Evolutionary conservation across 2,797 vertebrate species (phyloP).

Genomic region (Gastrophryne carolinensis): DNA sequence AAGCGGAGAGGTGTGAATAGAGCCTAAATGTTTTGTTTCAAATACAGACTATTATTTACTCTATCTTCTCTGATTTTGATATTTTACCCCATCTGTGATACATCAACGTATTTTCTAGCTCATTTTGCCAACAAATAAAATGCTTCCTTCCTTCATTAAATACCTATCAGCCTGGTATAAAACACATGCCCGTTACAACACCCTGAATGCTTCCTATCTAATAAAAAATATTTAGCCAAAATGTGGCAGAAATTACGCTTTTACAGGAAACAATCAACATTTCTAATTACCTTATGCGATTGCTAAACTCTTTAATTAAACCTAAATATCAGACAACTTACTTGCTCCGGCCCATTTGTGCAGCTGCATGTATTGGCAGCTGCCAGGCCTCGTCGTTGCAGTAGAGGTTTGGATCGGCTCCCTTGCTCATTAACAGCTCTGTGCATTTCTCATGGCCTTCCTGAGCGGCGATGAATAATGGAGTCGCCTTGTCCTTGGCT

Average conservation of each 20-base stretch:
- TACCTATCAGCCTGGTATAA: slow-evolving; percentile 26
- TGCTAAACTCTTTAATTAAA: slow-evolving; percentile 19
- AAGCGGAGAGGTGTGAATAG: too few relatives aligned
- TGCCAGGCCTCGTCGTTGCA: slow-evolving; percentile 86
- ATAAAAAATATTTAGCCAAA: slow-evolving; percentile 39
- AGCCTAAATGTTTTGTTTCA: too few relatives aligned
- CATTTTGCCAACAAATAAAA: slow-evolving; percentile 24
- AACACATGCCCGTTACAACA: background rate
- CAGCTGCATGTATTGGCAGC: slow-evolving; percentile 88
- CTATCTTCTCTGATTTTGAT: background rate
- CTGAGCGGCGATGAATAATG: slow-evolving; percentile 90
- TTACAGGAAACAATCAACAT: slow-evolving; percentile 1
- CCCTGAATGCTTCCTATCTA: slow-evolving; percentile 25
- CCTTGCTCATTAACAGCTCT: slow-evolving; percentile 74
- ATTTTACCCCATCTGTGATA: background rate
- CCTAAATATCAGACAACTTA: slow-evolving; percentile 63
- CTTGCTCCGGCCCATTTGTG: slow-evolving; percentile 83
- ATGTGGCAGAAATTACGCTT: slow-evolving; percentile 22
- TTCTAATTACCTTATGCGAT: slow-evolving; percentile 38
- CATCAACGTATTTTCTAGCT: background rate
- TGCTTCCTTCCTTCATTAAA: slow-evolving; percentile 27
- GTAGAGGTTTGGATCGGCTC: slow-evolving; percentile 81
- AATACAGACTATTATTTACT: background rate
- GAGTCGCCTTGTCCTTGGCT: slow-evolving; percentile 85
- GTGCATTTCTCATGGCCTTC: slow-evolving; percentile 85